Evolutionary conservation across 2,113 vertebrate genomes (phyloP).

Genomic region (Megaleporinus macrocephalus): DNA sequence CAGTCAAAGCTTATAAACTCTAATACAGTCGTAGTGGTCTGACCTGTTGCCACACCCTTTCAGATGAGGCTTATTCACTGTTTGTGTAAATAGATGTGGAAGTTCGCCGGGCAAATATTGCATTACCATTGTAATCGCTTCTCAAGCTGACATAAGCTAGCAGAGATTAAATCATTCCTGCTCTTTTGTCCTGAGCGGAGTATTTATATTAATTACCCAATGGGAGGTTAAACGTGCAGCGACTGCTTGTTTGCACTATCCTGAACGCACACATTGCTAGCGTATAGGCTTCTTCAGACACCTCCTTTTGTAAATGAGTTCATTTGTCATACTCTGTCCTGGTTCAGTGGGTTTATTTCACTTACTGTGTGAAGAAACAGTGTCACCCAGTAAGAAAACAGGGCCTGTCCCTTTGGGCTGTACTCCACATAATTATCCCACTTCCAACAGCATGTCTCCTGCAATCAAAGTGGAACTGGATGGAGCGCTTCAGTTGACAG

Average conservation of each 20-base stretch:
- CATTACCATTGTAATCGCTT: neutral
- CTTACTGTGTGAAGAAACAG: constrained; percentile 39
- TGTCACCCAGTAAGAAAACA: constrained; percentile 43
- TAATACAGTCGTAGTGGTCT: neutral
- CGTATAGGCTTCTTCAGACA: neutral
- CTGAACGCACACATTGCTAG: neutral
- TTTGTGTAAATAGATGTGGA: neutral
- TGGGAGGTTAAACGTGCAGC: neutral
- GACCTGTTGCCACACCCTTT: neutral
- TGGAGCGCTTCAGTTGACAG: constrained; percentile 6
- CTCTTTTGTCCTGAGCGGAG: constrained; percentile 6
- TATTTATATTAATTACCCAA: constrained; percentile 41
- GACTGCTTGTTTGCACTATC: constrained; percentile 23
- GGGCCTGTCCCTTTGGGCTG: constrained; percentile 26
- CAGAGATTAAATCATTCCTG: neutral
- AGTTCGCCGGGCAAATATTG: neutral
- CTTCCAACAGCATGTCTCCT: constrained; percentile 18
- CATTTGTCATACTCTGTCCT: constrained; percentile 16
- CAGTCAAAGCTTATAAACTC: neutral
- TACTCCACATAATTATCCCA: constrained; percentile 40
- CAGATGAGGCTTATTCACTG: neutral
- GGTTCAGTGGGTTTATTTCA: constrained; percentile 30
- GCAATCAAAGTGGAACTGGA: constrained; percentile 40
- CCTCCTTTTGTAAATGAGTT: constrained; percentile 32
- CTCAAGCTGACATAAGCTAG: neutral